Evolutionary conservation across 2,113 vertebrate species (phyloP), one percentile per base, ranked within the genome.

Genomic region (Nyctereutes procyonoides): DNA sequence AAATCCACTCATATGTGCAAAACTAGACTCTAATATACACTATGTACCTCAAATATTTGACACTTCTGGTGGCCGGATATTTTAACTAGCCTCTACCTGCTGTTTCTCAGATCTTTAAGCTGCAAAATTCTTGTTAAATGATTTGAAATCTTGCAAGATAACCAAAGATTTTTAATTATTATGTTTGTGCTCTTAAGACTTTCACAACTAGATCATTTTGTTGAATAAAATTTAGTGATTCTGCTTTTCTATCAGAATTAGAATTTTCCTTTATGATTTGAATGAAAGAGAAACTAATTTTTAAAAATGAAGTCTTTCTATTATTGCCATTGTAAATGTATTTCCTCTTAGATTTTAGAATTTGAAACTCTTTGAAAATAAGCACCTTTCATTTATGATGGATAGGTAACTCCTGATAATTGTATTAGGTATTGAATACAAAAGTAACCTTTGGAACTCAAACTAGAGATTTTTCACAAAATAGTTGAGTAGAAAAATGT

Each of bases 101-200:
- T 1, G 28, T 90, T 90, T 96, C 82, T 93, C 65, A 93, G 10
- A 71, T 96, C 8, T 80, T 24, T 71, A 97, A 97, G 88, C 22
- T 28, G n/a, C 51, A 4, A 56, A 32, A 32, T 95, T 73, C 94
- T 97, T 96, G 11, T 35, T 97, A 98, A 97, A 88, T 95, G 6
- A 79, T n/a, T 97, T 97, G 77, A 97, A 95, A 95, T 2, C 2
- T 76, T 93, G 10, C 20, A 8, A 13, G 69, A 67, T 85, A 0
- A 87, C 43, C 87, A 96, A 98, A 97, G 30, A 95, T 95, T 91
- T 96, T 90, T 95, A 65, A 95, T 81, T 95, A 93, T 12, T 90
- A 71, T 90, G 51, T 91, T 48, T 90, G 51, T 93, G 48, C 88
- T 85, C 19, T 95, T 95, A 79, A 92, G 30, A 62, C 3, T 22